A percentile compares a stretch with the other conserved stretches of the same genome.
These are phyloP conservation scores for Osmoderma eremita DNA, from an alignment of 2,888 invertebrate genomes.

Conservation along the genomic window DNA sequence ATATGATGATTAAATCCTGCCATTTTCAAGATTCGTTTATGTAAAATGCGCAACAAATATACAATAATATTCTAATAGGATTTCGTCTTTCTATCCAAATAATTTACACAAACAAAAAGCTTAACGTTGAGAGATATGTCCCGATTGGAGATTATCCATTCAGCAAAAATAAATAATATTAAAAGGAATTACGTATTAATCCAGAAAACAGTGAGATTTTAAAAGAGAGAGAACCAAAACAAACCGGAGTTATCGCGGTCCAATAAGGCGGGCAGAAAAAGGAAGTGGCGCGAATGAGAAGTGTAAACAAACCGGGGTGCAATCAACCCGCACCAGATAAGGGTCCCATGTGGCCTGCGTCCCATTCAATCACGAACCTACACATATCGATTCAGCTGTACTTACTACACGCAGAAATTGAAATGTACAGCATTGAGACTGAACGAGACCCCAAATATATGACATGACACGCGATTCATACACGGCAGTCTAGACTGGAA, in stretches of 20 bases:
- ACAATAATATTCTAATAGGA: too few relatives aligned
- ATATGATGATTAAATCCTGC: too few relatives aligned
- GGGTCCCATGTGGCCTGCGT: constrained; percentile 57
- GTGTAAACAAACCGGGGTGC: constrained; percentile 57
- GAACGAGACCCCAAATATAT: constrained; percentile 4
- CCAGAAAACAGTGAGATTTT: constrained; percentile 16
- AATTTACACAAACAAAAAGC: not conserved
- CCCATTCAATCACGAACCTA: constrained; percentile 56
- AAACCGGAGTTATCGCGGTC: constrained; percentile 35
- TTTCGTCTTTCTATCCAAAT: too few relatives aligned
- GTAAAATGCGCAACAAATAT: too few relatives aligned
- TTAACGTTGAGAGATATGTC: not conserved
- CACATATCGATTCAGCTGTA: constrained; percentile 52
- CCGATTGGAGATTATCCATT: not conserved
- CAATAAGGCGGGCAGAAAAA: constrained; percentile 41
- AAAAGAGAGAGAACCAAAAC: constrained; percentile 41
- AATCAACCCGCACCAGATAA: constrained; percentile 50
- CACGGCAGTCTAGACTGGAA: not conserved
- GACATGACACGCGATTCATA: constrained; percentile 23
- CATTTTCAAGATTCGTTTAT: too few relatives aligned
- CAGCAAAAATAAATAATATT: not conserved
- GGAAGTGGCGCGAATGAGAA: constrained; percentile 48
- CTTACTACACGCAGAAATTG: constrained; percentile 24
- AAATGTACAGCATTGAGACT: not conserved
- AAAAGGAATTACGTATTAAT: too few relatives aligned